These are phyloP conservation scores for Tridacna gigas DNA, from an alignment of 2,888 invertebrate species.

Conservation along the genomic window DNA sequence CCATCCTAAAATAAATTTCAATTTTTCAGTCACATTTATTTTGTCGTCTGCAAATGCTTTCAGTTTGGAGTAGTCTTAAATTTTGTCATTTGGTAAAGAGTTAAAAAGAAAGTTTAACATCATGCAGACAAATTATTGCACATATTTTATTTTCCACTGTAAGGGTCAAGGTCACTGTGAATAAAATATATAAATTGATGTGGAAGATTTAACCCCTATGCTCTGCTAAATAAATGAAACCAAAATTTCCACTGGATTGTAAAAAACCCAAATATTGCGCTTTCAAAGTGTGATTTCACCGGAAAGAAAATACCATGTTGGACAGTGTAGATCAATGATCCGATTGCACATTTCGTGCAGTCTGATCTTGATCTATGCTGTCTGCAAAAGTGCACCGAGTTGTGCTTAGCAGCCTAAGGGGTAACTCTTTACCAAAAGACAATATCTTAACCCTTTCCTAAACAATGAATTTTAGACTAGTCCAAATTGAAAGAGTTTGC, in stretches of 20 bases:
- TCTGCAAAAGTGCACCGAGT: no score
- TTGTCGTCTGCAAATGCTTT: background rate
- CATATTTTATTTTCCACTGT: no score
- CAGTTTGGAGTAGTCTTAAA: background rate
- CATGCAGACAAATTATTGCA: background rate
- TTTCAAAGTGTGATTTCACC: no score
- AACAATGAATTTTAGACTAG: no score
- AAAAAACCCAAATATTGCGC: no score
- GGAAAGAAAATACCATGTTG: background rate
- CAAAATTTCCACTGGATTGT: no score
- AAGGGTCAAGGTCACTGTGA: no score
- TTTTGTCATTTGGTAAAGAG: background rate
- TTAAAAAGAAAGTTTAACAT: background rate
- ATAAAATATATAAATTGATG: no score
- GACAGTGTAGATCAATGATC: background rate
- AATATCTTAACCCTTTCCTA: background rate
- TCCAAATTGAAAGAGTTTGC: background rate
- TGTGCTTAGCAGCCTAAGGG: background rate
- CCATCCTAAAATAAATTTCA: background rate
- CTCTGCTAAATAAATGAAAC: no score
- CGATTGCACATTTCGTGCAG: no score
- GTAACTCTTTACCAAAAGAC: background rate
- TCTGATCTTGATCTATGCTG: no score
- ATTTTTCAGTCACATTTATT: background rate
- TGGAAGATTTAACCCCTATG: no score